phyloP scores from a whole-genome alignment of 2,888 invertebrate genomes.

The Branchipolynoe longqiensis region DNA sequence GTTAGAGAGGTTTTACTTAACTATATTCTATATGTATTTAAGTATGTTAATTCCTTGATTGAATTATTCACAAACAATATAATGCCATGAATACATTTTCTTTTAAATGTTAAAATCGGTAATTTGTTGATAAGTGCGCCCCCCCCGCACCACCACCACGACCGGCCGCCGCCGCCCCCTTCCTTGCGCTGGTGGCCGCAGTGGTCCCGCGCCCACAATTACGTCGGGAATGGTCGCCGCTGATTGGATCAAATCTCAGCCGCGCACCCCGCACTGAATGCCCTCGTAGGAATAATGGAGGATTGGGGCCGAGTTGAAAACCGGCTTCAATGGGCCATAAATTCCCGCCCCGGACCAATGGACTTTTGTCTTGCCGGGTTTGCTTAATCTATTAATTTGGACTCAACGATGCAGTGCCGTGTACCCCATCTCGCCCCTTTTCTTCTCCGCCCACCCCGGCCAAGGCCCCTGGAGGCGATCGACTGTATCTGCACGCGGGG shows the following conservation, averaged over 20 bases:
- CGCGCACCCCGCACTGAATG: constrained; percentile 45
- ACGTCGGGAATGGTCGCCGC: constrained; percentile 30
- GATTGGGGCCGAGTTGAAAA: constrained; percentile 37
- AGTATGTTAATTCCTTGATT: no score
- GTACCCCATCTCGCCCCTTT: neutral
- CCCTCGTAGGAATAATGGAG: constrained; percentile 34
- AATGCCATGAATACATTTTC: no score
- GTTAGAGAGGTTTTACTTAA: no score
- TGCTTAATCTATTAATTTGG: constrained; percentile 47
- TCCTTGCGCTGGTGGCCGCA: constrained; percentile 11
- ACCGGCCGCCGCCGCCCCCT: neutral
- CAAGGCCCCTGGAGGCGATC: neutral
- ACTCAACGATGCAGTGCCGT: constrained; percentile 7
- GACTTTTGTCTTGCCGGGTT: constrained; percentile 38
- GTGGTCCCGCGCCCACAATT: constrained; percentile 40
- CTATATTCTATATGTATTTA: no score
- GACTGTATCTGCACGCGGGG: neutral
- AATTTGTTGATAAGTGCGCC: no score
- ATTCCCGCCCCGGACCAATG: constrained; percentile 28
- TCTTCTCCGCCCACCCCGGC: neutral
- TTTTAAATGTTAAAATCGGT: no score
- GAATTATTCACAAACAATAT: no score
- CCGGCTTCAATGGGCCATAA: constrained; percentile 40
- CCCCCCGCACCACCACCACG: neutral
- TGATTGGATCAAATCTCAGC: constrained; percentile 51